Evolutionary conservation across 2,797 vertebrate genomes (phyloP).

Genomic region (Benthosema pterotum): DNA sequence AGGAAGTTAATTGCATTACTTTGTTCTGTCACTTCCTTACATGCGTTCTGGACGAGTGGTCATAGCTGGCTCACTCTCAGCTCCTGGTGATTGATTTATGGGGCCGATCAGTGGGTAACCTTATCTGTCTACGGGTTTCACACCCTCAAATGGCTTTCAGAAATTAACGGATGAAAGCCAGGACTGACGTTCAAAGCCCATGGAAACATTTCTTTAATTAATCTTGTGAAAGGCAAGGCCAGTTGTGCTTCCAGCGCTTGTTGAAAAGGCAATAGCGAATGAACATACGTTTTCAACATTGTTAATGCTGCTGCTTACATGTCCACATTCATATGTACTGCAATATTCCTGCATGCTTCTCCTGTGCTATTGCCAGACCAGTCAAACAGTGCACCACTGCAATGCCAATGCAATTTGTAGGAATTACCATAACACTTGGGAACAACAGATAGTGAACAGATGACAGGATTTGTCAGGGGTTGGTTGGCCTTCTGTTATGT

Average conservation of each 20-base stretch:
- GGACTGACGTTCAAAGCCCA: slow-evolving; percentile 24
- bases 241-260: slow-evolving; percentile 5
- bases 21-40: slow-evolving; percentile 69
- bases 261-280: neutral
- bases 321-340: slow-evolving; percentile 4
- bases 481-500: slow-evolving; percentile 64
- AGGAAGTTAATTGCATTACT: slow-evolving; percentile 71
- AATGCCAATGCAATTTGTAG: slow-evolving; percentile 27
- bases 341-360: neutral
- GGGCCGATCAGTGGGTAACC: slow-evolving; percentile 58
- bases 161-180: slow-evolving; percentile 46
- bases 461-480: slow-evolving; percentile 57
- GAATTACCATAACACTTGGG: slow-evolving; percentile 41
- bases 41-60: slow-evolving; percentile 45
- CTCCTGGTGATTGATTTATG: slow-evolving; percentile 71
- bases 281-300: neutral
- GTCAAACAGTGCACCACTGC: slow-evolving; percentile 13
- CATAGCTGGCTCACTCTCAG: slow-evolving; percentile 46
- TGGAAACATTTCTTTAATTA: slow-evolving; percentile 47
- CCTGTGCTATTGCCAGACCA: slow-evolving; percentile 1
- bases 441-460: slow-evolving; percentile 65
- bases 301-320: neutral
- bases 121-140: slow-evolving; percentile 34
- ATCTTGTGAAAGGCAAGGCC: slow-evolving; percentile 23
- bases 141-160: slow-evolving; percentile 48